Evolutionary conservation across 2,113 vertebrate species (phyloP).

Genomic region (Mustela lutreola): DNA sequence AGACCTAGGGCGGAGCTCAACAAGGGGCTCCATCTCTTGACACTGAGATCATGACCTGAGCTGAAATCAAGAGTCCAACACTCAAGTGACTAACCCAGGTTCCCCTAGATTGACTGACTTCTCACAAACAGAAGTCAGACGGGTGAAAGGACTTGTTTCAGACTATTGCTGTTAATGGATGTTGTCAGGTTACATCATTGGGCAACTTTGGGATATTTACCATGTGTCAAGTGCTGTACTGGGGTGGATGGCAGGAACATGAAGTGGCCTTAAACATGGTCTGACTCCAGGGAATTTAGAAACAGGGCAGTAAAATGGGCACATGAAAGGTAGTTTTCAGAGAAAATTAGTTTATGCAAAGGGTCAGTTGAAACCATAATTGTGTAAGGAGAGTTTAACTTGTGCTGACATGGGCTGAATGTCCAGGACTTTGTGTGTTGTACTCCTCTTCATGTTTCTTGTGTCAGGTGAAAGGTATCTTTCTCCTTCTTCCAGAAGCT

Average conservation of each 20-base stretch:
- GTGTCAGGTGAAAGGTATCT: not conserved
- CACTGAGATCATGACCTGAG: not conserved
- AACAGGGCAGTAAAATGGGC: not conserved
- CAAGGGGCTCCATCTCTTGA: not conserved
- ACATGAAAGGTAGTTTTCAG: slow-evolving; percentile 15
- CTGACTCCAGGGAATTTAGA: not conserved
- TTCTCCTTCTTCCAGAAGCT: not conserved
- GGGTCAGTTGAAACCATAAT: not conserved
- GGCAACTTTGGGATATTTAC: not conserved
- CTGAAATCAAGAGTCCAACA: not conserved
- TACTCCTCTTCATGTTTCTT: not conserved
- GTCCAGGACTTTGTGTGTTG: not conserved
- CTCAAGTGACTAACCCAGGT: not conserved
- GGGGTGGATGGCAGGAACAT: not conserved
- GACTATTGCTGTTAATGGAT: not conserved
- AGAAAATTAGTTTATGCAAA: not conserved
- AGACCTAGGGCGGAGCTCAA: not conserved
- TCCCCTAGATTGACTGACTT: not conserved
- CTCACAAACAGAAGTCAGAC: not conserved
- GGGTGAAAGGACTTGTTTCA: not conserved
- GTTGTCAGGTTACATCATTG: not conserved
- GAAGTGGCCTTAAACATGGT: not conserved
- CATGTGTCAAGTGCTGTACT: not conserved
- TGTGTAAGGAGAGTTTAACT: not conserved
- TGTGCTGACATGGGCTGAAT: not conserved